Base-by-base conservation (phyloP, 1,140 invertebrate species). In the Drosophila trapezifrons region DNA sequence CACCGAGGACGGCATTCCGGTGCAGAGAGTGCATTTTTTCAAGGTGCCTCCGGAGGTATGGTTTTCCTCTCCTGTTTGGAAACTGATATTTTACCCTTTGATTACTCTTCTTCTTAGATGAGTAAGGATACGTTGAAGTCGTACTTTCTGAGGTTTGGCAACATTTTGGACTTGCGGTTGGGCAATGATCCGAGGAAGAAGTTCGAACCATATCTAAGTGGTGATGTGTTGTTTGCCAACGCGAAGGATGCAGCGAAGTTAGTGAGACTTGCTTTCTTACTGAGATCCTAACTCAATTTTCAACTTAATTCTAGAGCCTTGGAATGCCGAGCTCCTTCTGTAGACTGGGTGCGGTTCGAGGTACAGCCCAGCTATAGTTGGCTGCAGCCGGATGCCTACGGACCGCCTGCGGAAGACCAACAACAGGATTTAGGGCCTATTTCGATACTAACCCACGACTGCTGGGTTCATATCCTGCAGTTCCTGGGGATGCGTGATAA, bases 301-400 rank as follows among this genome's bases (percentile, higher is more conserved):
- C 4, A n/a, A 10, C 9, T 18, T 10, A n/a, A 20, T 45, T n/a
- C 5, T 37, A 72, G 73, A 25, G 65, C 52, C 2, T 13, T 84
- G 51, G 20, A 15, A 2, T 49, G 58, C n/a, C 42, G 27, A 7
- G 42, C 60, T 2, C 67, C 70, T 40, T 12, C 57, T 47, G 17
- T 59, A 10, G 47, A 58, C 8, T 45, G 49, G 1, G 2, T 9
- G 4, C 0, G 38, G 0, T 25, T 89, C 4, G 13, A 37, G 4
- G 71, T 78, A 0, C 27, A 69, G 12, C 62, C 87, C 40, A 77
- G 82, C 27, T 56, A 86, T 18, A 90, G 85, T 32, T 90, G 87
- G 87, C 63, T 73, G 55, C 87, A 90, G 52, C 85, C 87, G 0
- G 57, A 57, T 10, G 80, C 67, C 6, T 57, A 64, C 42, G 47